Evolutionary conservation across 2,113 vertebrate genomes (phyloP).

Genomic region (Ascaphus truei): DNA sequence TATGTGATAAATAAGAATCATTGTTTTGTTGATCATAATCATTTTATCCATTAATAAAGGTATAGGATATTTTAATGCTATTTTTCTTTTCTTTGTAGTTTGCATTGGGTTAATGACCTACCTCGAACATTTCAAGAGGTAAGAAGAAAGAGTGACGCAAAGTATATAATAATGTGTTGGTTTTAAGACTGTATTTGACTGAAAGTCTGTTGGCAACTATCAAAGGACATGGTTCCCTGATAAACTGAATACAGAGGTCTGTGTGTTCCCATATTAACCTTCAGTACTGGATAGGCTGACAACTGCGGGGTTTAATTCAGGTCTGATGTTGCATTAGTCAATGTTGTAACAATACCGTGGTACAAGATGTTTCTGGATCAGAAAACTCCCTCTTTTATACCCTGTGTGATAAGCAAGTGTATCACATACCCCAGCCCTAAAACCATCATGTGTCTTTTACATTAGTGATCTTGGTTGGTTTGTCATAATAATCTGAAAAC

Average conservation of each 20-base stretch:
- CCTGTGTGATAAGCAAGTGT: not conserved
- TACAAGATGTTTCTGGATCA: not conserved
- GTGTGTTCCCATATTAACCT: not conserved
- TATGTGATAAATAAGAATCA: no score
- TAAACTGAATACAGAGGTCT: no score
- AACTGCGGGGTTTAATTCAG: not conserved
- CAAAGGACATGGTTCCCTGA: no score
- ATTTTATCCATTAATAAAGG: no score
- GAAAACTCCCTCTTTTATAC: not conserved
- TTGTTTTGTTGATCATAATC: no score
- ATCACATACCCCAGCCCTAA: not conserved
- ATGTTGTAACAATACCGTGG: not conserved
- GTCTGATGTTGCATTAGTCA: not conserved
- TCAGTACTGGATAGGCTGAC: not conserved
- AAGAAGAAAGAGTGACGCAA: no score
- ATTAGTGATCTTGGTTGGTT: not conserved
- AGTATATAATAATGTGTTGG: no score
- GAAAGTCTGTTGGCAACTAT: no score
- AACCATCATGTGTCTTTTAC: not conserved
- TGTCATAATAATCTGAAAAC: not conserved
- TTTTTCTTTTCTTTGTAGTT: slow-evolving; percentile 60
- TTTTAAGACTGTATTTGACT: no score
- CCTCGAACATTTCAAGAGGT: slow-evolving; percentile 88
- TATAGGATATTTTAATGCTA: no score
- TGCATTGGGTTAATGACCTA: slow-evolving; percentile 96